Evolutionary conservation across 2,888 invertebrate genomes (phyloP).

Genomic region (Acrocera orbiculus): DNA sequence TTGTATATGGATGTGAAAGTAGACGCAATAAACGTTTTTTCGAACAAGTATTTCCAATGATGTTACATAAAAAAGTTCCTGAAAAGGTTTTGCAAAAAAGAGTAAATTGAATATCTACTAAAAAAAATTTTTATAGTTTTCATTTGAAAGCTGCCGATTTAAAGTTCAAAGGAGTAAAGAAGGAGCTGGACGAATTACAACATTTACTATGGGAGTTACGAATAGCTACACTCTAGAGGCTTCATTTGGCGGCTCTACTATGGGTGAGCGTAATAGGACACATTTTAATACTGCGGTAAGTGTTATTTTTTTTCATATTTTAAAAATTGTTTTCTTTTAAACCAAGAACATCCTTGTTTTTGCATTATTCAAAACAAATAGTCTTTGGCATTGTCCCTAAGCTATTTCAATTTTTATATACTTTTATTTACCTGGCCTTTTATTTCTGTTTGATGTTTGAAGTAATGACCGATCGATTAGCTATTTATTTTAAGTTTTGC

Average conservation of each 20-base stretch:
- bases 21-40: constrained; percentile 60
- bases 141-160: constrained; percentile 87
- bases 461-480: no score
- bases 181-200: constrained; percentile 84
- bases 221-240: constrained; percentile 94
- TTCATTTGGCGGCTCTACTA: constrained; percentile 76
- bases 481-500: no score
- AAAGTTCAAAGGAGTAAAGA: constrained; percentile 85
- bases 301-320: constrained; percentile 7
- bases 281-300: constrained; percentile 55
- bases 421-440: no score
- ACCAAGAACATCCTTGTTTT: no score
- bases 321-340: background rate
- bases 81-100: constrained; percentile 67
- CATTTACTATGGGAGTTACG: constrained; percentile 88
- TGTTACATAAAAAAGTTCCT: constrained; percentile 82
- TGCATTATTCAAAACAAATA: no score
- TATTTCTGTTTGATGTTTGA: no score
- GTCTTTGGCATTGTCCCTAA: no score
- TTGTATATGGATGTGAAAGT: constrained; percentile 91
- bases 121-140: constrained; percentile 61
- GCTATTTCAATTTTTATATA: no score
- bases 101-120: background rate
- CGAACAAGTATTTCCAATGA: constrained; percentile 86
- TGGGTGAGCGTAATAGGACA: constrained; percentile 63